Evolutionary conservation across 2,113 vertebrate genomes (phyloP).

Genomic region (Amphiprion percula): DNA sequence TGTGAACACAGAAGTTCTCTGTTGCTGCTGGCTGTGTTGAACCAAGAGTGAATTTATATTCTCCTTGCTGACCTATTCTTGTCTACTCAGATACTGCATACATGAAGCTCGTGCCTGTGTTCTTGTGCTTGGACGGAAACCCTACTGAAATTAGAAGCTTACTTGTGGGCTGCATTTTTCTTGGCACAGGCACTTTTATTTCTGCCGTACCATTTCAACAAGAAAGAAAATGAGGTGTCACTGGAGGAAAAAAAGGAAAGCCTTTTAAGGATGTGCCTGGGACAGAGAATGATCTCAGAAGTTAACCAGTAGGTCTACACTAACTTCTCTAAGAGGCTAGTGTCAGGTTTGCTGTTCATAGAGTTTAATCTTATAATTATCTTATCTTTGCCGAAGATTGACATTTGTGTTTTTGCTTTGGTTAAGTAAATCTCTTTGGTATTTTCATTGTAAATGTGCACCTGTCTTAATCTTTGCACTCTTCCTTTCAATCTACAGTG

Average conservation of each 20-base stretch:
- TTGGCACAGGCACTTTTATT: constrained; percentile 58
- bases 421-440: background rate
- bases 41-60: constrained; percentile 44
- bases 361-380: constrained; percentile 37
- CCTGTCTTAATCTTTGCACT: background rate
- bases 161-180: constrained; percentile 54
- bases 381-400: constrained; percentile 8
- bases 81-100: background rate
- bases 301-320: constrained; percentile 44
- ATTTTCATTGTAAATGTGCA: background rate
- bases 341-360: constrained; percentile 47
- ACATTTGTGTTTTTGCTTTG: constrained; percentile 26
- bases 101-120: constrained; percentile 36
- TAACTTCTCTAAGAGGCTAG: constrained; percentile 11
- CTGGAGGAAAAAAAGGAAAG: constrained; percentile 48
- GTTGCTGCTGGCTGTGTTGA: constrained; percentile 31
- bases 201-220: constrained; percentile 43
- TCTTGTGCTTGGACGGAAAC: constrained; percentile 31
- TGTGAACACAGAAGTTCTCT: constrained; percentile 27
- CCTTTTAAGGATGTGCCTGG: constrained; percentile 76
- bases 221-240: constrained; percentile 58
- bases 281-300: constrained; percentile 57
- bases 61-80: constrained; percentile 35
- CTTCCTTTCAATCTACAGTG: background rate
- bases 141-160: constrained; percentile 44